These are phyloP conservation scores for Hypomecis atomaria DNA, from an alignment of 2,888 invertebrate species.

Conservation along the genomic window DNA sequence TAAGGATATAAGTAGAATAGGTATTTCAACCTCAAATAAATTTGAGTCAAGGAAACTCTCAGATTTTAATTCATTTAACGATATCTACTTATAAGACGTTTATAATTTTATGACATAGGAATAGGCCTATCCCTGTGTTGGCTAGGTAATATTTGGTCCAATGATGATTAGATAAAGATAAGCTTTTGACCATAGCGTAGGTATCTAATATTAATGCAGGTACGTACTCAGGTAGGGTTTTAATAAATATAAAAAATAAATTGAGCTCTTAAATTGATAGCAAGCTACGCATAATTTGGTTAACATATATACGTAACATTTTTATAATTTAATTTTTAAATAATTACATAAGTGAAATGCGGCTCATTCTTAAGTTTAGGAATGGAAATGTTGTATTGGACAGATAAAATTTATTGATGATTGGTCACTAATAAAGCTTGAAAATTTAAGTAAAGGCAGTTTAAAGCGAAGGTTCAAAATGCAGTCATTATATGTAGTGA, in stretches of 20 bases:
- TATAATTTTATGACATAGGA: constrained; percentile 17
- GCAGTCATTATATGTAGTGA: constrained; percentile 37
- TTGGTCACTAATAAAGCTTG: constrained; percentile 5
- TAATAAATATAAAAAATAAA: constrained; percentile 3
- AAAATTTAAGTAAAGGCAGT: constrained; percentile 14
- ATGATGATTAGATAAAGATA: constrained; percentile 13
- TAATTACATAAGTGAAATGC: constrained; percentile 9
- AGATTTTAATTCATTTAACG: constrained; percentile 17
- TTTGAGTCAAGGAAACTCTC: constrained; percentile 17
- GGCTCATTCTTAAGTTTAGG: constrained; percentile 5
- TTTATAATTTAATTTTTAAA: constrained; percentile 7
- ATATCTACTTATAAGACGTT: constrained; percentile 5
- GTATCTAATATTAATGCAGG: constrained; percentile 1
- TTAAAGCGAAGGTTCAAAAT: constrained; percentile 31
- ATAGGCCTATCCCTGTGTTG: constrained; percentile 28
- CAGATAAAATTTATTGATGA: background rate
- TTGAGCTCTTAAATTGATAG: constrained; percentile 1
- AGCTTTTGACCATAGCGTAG: constrained; percentile 2
- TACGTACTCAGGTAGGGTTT: constrained; percentile 14
- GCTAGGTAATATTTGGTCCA: constrained; percentile 33
- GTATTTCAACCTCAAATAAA: constrained; percentile 15
- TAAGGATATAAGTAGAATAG: constrained; percentile 16
- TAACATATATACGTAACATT: background rate
- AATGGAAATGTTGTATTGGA: background rate
- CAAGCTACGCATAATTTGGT: constrained; percentile 6